Conservation (phyloP, 2,113 vertebrate species). For the Neotoma lepida region DNA sequence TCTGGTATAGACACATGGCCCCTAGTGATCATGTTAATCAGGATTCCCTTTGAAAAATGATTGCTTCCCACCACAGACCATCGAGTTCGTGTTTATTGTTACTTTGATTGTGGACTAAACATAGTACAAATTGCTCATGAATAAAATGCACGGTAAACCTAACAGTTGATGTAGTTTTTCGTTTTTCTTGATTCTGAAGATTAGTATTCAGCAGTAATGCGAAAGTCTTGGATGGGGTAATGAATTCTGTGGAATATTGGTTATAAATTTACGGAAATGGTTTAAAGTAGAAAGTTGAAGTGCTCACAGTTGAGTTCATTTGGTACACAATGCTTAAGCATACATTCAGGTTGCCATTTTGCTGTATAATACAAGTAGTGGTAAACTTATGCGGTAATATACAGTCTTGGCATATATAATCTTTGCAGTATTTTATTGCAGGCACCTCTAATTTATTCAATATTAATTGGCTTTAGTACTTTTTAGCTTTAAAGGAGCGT, state of each 20-base stretch:
- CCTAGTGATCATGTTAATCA: not conserved
- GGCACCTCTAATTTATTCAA: slow-evolving; percentile 17
- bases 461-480: slow-evolving; percentile 42
- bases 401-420: not conserved
- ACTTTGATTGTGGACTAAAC: not conserved
- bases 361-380: slow-evolving; percentile 12
- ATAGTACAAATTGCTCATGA: not conserved
- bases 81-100: slow-evolving; percentile 17
- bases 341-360: slow-evolving; percentile 35
- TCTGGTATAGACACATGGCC: not conserved
- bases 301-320: not conserved
- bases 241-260: slow-evolving; percentile 38
- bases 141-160: not conserved
- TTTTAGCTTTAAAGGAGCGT: not conserved
- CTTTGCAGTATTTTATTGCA: slow-evolving; percentile 23
- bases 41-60: slow-evolving; percentile 15
- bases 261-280: slow-evolving; percentile 39
- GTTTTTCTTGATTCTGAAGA: slow-evolving; percentile 39
- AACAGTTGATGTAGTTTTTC: not conserved
- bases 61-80: not conserved
- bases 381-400: not conserved
- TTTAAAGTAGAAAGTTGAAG: not conserved
- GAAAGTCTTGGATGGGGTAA: slow-evolving; percentile 48
- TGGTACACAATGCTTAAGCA: slow-evolving; percentile 39
- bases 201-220: not conserved